Evolutionary conservation across 2,797 vertebrate species (phyloP).

Genomic region (Leptodactylus fallax): DNA sequence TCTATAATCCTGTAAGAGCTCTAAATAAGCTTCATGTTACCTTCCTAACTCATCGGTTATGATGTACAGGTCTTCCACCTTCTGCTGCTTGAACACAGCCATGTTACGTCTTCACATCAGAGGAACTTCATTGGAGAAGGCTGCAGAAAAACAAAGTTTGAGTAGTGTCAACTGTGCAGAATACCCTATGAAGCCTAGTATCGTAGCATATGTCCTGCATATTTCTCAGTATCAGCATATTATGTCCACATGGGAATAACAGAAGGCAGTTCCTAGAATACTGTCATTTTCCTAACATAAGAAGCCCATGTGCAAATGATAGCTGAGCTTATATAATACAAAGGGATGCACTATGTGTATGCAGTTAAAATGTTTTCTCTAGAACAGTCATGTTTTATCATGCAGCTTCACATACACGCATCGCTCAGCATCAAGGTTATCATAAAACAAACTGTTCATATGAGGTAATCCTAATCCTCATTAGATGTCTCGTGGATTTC

Average conservation of each 20-base stretch:
- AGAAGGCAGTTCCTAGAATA: not conserved
- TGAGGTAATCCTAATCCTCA: conserved; percentile 9
- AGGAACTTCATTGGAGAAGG: conserved; percentile 69
- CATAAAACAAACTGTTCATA: conserved; percentile 5
- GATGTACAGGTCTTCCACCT: conserved; percentile 93
- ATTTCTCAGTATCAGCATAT: not conserved
- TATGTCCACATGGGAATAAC: not conserved
- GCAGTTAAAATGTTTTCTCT: conserved; percentile 18
- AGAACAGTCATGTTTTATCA: conserved; percentile 20
- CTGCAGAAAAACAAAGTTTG: conserved; percentile 64
- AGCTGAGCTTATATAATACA: no score
- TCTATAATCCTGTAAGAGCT: conserved; percentile 35
- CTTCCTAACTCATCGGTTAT: conserved; percentile 91
- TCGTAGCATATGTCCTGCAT: not conserved
- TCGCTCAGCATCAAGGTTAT: conserved; percentile 16
- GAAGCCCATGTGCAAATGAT: not conserved
- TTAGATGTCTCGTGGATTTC: not conserved
- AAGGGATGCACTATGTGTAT: not conserved
- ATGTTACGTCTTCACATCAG: conserved; percentile 87
- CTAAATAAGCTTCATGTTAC: conserved; percentile 74
- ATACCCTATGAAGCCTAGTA: not conserved
- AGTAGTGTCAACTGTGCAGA: not conserved
- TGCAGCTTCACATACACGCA: not conserved
- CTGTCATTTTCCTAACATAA: not conserved
- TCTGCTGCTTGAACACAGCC: conserved; percentile 95